These are phyloP conservation scores for Apodemus speciosus DNA, from an alignment of 2,113 vertebrate species.

Conservation along the genomic window DNA sequence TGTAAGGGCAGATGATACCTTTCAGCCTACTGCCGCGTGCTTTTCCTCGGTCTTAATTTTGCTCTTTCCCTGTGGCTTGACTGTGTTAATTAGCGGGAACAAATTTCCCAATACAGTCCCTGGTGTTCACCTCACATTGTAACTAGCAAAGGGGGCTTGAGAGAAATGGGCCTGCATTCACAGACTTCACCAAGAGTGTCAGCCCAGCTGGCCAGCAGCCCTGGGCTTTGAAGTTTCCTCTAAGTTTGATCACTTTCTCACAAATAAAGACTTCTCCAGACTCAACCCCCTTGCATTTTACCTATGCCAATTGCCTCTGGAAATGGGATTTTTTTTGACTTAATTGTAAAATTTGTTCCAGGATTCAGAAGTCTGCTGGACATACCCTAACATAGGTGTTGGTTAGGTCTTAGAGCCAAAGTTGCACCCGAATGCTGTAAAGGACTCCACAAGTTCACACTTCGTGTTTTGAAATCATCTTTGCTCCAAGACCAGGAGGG, in stretches of 20 bases:
- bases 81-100: not conserved
- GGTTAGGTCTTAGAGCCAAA: constrained; percentile 19
- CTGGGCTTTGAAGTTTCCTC: not conserved
- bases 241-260: not conserved
- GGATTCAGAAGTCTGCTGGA: not conserved
- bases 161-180: not conserved
- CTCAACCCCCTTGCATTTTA: not conserved
- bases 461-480: not conserved
- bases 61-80: constrained; percentile 1
- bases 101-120: not conserved
- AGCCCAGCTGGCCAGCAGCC: not conserved
- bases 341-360: not conserved
- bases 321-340: not conserved
- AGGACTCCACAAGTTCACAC: not conserved
- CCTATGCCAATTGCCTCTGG: not conserved
- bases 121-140: not conserved
- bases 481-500: not conserved
- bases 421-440: not conserved
- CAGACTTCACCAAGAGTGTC: not conserved
- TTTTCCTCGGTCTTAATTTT: not conserved
- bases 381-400: not conserved
- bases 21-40: constrained; percentile 5
- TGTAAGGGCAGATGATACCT: not conserved
- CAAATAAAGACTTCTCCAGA: not conserved
- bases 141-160: not conserved